Conservation (phyloP, 2,888 invertebrate genomes). For the Orthosia gothica region DNA sequence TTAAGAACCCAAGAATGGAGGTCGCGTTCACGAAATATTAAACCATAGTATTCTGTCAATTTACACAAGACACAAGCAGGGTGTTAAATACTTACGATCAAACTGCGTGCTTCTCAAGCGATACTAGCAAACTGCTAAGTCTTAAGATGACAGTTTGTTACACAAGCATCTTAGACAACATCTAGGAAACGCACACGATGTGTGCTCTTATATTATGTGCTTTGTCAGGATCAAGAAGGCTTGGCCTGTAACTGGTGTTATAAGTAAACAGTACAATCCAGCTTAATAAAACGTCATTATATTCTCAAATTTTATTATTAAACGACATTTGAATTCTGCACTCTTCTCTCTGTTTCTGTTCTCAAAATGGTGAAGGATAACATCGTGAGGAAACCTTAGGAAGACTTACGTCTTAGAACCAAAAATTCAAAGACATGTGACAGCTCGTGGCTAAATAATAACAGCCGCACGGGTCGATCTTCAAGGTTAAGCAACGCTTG, state of each 20-base stretch:
- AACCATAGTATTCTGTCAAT: neutral
- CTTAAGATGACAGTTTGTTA: neutral
- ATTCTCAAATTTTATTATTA: no score
- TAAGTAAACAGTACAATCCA: no score
- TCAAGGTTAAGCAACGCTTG: no score
- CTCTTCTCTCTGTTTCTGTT: no score
- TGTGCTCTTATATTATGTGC: neutral
- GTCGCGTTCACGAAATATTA: neutral
- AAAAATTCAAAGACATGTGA: no score
- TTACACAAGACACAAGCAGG: neutral
- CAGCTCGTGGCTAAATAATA: no score
- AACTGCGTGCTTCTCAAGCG: neutral
- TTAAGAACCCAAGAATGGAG: neutral
- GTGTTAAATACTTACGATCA: neutral
- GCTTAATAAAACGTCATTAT: no score
- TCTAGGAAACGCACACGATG: neutral
- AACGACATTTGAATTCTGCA: no score
- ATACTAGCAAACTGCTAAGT: conserved; percentile 6
- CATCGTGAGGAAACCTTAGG: no score
- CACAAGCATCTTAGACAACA: neutral
- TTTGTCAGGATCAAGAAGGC: neutral
- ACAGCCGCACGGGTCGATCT: no score
- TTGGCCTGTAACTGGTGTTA: neutral
- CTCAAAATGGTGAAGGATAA: no score
- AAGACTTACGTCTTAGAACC: no score